phyloP scores from a whole-genome alignment of 2,113 vertebrate genomes.

The Trochalopteron elliotii region DNA sequence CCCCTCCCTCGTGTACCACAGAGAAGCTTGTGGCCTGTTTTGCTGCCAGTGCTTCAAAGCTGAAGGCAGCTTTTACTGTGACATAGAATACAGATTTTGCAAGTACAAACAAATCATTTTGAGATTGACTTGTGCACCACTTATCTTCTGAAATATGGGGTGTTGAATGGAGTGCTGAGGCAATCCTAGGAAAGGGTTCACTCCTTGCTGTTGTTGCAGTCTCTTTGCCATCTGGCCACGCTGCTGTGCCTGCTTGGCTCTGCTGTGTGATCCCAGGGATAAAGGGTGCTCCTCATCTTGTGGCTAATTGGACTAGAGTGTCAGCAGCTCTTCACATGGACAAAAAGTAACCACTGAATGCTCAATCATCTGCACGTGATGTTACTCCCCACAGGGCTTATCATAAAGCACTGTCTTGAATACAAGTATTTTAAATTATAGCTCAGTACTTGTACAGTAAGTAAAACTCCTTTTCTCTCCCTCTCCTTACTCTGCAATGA shows the following conservation, averaged over 20 bases:
- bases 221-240: neutral
- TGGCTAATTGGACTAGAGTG: neutral
- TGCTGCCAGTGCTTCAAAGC: neutral
- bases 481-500: neutral
- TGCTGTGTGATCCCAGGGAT: neutral
- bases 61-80: neutral
- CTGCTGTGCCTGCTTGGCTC: neutral
- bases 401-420: neutral
- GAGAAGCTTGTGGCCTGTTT: neutral
- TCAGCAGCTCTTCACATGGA: neutral
- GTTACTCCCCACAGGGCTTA: neutral
- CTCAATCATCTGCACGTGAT: neutral
- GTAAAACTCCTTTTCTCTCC: neutral
- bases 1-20: neutral
- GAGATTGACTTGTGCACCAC: neutral
- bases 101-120: neutral
- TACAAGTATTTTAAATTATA: neutral
- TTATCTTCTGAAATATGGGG: neutral
- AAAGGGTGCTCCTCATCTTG: constrained; percentile 14
- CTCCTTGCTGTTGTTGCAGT: neutral
- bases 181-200: neutral
- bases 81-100: neutral
- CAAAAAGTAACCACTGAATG: neutral
- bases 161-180: neutral
- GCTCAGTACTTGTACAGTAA: neutral